A percentile compares a stretch with the other conserved stretches of the same genome.
These are phyloP conservation scores for Aegithalos caudatus DNA, from an alignment of 2,113 vertebrate species.

Conservation along the genomic window DNA sequence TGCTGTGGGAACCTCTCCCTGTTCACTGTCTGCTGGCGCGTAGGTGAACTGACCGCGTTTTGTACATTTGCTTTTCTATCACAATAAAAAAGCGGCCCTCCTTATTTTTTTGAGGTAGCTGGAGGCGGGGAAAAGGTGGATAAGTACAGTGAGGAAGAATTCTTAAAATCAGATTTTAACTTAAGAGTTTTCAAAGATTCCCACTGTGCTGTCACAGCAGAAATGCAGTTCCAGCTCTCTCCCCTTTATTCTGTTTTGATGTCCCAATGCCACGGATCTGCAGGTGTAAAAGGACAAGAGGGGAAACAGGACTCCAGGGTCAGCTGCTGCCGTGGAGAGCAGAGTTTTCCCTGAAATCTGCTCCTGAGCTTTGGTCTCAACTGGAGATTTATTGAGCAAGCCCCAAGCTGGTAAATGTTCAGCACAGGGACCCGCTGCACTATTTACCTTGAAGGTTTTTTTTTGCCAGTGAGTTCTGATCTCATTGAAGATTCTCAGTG, in stretches of 20 bases:
- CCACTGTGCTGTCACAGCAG: neutral
- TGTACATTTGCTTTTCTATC: neutral
- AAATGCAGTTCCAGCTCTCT: neutral
- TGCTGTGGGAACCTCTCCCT: neutral
- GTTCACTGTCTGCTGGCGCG: rapidly evolving
- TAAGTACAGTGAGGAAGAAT: neutral
- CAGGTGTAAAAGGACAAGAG: neutral
- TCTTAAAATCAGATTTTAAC: neutral
- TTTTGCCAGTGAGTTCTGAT: neutral
- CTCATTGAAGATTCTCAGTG: neutral
- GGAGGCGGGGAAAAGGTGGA: rapidly evolving
- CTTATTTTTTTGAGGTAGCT: neutral
- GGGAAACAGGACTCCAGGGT: rapidly evolving
- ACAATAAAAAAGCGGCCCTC: rapidly evolving
- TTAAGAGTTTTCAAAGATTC: no score
- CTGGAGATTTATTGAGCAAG: neutral
- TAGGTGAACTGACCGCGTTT: neutral
- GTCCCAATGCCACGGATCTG: rapidly evolving
- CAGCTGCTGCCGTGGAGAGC: neutral
- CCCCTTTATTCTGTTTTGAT: rapidly evolving
- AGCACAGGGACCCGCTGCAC: neutral
- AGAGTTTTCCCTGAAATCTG: neutral
- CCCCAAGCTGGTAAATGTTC: neutral
- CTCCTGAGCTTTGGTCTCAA: neutral
- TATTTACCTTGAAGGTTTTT: neutral